A percentile compares a stretch with the other conserved stretches of the same genome.
These are phyloP conservation scores for Zapornia atra DNA, from an alignment of 2,113 vertebrate genomes.

Conservation along the genomic window DNA sequence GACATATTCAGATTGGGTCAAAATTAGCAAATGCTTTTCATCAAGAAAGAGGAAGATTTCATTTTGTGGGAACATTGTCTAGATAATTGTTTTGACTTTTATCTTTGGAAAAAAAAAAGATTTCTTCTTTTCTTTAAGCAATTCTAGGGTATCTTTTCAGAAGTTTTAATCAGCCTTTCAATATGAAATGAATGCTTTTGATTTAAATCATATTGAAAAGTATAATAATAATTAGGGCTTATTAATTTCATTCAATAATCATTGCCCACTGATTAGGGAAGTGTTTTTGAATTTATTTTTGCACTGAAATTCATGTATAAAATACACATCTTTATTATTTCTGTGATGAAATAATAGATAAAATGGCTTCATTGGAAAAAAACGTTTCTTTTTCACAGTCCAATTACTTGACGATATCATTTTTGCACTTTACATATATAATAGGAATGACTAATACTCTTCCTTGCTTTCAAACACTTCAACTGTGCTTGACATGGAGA, in stretches of 20 bases:
- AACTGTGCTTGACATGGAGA: constrained; percentile 29
- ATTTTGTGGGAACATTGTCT: not conserved
- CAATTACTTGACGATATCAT: not conserved
- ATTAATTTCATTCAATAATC: not conserved
- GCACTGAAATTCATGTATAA: not conserved
- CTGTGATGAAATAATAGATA: not conserved
- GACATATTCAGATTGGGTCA: not conserved
- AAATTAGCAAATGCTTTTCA: not conserved
- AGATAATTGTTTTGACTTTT: not conserved
- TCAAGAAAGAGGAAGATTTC: not conserved
- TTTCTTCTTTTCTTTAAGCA: not conserved
- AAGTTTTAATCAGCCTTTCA: not conserved
- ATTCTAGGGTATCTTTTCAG: not conserved
- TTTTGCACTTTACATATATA: constrained; percentile 46
- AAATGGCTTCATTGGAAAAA: not conserved
- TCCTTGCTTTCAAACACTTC: constrained; percentile 62
- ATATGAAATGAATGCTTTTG: not conserved
- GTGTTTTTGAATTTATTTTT: not conserved
- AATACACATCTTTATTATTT: not conserved
- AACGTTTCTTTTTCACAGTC: not conserved
- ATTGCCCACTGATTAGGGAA: not conserved
- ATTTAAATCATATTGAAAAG: not conserved
- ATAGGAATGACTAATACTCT: constrained; percentile 18
- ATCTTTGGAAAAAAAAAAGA: not conserved
- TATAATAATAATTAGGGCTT: not conserved